phyloP scores from a whole-genome alignment of 2,113 vertebrate species.

The Symphodus melops region DNA sequence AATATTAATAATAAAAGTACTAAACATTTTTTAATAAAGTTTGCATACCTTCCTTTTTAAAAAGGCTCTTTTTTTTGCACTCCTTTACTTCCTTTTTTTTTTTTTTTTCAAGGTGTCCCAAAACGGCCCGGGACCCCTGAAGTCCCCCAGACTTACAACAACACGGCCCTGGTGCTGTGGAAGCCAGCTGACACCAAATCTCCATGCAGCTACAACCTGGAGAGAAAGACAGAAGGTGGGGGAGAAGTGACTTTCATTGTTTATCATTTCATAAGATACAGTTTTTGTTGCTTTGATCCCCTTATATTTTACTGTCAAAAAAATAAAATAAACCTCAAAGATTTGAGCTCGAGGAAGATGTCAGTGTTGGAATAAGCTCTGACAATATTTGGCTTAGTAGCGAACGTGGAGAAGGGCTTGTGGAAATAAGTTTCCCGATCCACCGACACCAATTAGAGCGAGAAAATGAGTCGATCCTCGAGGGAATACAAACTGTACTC shows the following conservation, averaged over 20 bases:
- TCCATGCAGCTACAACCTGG: constrained; percentile 92
- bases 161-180: constrained; percentile 94
- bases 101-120: constrained; percentile 83
- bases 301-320: background rate
- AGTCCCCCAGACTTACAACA: constrained; percentile 93
- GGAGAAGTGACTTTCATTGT: background rate
- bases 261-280: no score
- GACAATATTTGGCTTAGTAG: constrained; percentile 6
- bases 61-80: no score
- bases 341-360: background rate
- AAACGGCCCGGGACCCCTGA: constrained; percentile 91
- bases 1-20: no score
- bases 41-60: no score
- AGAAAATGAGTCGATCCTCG: constrained; percentile 40
- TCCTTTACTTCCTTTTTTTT: background rate
- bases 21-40: no score
- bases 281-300: background rate
- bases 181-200: constrained; percentile 89
- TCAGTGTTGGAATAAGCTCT: constrained; percentile 7
- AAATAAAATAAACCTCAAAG: background rate
- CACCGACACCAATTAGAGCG: constrained; percentile 5
- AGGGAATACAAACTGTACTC: constrained; percentile 16
- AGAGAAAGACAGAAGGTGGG: constrained; percentile 89
- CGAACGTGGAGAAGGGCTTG: no score
- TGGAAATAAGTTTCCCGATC: background rate